Percentiles rank a stretch among this genome's conserved stretches.
Evolutionary conservation across 2,797 vertebrate species (phyloP).

Genomic region (Capromys pilorides): DNA sequence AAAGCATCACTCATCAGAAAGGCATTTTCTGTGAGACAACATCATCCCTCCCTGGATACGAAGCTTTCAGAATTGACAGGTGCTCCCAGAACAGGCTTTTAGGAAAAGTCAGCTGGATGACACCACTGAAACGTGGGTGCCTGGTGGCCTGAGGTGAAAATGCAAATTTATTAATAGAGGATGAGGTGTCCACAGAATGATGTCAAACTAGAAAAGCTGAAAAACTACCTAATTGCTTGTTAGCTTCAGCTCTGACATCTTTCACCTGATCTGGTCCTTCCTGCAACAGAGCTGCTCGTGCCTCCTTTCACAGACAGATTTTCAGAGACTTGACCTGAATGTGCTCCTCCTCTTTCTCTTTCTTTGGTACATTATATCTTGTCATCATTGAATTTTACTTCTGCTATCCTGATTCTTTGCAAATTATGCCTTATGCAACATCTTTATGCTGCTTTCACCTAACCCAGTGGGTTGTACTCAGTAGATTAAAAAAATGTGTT

Average conservation of each 20-base stretch:
- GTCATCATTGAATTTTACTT: background rate
- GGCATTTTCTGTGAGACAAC: constrained; percentile 66
- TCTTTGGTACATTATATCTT: background rate
- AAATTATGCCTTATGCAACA: constrained; percentile 10
- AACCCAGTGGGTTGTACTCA: background rate
- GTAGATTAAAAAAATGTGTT: constrained; percentile 35
- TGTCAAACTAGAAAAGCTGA: constrained; percentile 49
- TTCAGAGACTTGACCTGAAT: background rate
- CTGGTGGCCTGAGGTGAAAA: constrained; percentile 74
- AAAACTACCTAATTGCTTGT: constrained; percentile 61
- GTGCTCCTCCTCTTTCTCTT: background rate
- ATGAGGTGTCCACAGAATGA: constrained; percentile 61
- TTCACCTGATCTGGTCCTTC: constrained; percentile 18
- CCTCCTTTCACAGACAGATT: background rate
- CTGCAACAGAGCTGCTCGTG: background rate
- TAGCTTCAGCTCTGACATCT: constrained; percentile 64
- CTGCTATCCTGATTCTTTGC: background rate
- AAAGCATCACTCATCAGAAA: constrained; percentile 28
- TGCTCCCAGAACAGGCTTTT: constrained; percentile 68
- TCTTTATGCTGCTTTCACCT: background rate
- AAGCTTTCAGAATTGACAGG: constrained; percentile 48
- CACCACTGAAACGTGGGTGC: constrained; percentile 38
- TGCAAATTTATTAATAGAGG: constrained; percentile 69
- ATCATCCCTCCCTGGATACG: background rate
- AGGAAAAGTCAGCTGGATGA: constrained; percentile 72